Percentiles rank a stretch among this genome's conserved stretches.
Evolutionary conservation across 1,140 invertebrate genomes (phyloP).

Genomic region (Ganaspis sp.): DNA sequence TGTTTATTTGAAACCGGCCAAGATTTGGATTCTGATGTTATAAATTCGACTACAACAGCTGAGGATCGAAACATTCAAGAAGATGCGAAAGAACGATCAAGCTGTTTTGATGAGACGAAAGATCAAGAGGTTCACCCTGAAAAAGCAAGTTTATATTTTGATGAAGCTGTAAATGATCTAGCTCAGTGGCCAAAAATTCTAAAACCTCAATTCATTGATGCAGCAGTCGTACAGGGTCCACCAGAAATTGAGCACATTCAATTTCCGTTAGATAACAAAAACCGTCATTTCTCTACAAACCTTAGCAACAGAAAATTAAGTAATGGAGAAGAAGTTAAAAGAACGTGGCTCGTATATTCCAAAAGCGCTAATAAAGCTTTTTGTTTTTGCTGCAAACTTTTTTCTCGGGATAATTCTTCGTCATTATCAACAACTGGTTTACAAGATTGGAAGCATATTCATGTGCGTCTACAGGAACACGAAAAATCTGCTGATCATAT

Average conservation of each 20-base stretch:
- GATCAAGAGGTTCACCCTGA: neutral
- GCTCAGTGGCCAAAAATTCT: neutral
- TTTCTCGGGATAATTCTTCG: no score
- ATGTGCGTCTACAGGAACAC: neutral
- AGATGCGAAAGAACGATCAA: neutral
- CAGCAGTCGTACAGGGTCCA: neutral
- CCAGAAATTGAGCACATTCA: neutral
- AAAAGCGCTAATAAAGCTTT: no score
- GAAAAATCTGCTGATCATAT: constrained; percentile 18
- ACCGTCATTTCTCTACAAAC: neutral
- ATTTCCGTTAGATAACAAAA: neutral
- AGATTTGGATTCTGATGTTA: neutral
- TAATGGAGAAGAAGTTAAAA: neutral
- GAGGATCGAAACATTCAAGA: neutral
- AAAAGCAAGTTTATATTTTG: neutral
- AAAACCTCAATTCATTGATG: neutral
- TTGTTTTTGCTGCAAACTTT: no score
- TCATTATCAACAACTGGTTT: constrained; percentile 6
- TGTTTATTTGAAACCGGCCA: neutral
- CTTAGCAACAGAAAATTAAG: neutral
- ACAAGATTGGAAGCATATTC: constrained; percentile 20
- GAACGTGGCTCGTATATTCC: no score
- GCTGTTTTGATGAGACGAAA: neutral
- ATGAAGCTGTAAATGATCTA: neutral
- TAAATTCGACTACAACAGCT: neutral